Conservation (phyloP, 2,888 invertebrate species). For the Noctuana brunneofusca region DNA sequence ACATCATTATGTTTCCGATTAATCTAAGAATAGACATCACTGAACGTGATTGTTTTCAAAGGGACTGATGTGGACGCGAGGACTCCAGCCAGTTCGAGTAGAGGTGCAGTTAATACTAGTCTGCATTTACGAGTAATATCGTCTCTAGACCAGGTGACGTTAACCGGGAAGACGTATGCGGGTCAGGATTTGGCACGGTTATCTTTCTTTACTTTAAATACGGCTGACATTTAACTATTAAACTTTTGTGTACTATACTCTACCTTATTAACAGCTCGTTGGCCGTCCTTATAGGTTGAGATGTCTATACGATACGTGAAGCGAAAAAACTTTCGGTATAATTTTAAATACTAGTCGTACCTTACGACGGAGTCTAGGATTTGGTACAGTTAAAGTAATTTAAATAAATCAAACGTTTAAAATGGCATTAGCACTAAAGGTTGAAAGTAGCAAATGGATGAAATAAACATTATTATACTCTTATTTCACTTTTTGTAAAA, state of each 20-base stretch:
- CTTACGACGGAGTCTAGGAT: too few species aligned
- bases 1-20: conserved; percentile 53
- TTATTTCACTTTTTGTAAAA: too few species aligned
- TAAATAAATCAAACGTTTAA: too few species aligned
- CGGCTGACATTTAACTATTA: conserved; percentile 34
- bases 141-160: conserved; percentile 28
- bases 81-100: conserved; percentile 51
- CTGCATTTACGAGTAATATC: conserved; percentile 35
- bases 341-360: too few species aligned
- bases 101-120: conserved; percentile 37
- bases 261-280: too few species aligned
- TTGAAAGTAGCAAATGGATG: too few species aligned
- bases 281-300: too few species aligned
- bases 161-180: conserved; percentile 57
- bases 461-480: too few species aligned
- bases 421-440: too few species aligned
- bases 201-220: conserved; percentile 41
- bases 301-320: too few species aligned
- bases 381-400: too few species aligned
- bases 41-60: conserved; percentile 54
- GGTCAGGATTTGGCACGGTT: conserved; percentile 62
- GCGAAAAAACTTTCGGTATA: too few species aligned
- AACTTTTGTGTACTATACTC: conserved; percentile 5
- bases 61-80: conserved; percentile 49
- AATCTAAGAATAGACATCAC: conserved; percentile 59